These are phyloP conservation scores for Syngnathus acus DNA, from an alignment of 2,797 vertebrate species.

Conservation along the genomic window DNA sequence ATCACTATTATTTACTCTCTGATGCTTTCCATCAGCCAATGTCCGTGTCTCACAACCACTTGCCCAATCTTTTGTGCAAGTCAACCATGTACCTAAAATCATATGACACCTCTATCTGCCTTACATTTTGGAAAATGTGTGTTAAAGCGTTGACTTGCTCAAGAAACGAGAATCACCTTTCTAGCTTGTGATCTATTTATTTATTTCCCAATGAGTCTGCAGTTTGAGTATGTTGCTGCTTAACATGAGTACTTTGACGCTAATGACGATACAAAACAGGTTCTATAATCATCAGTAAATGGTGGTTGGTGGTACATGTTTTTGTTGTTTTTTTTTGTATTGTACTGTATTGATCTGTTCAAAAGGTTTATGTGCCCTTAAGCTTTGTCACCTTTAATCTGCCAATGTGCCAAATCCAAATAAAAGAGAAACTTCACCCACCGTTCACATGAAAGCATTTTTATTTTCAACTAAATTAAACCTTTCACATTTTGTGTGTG, in stretches of 20 bases:
- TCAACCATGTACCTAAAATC: constrained; percentile 9
- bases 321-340: neutral
- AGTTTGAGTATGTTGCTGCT: neutral
- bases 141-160: constrained; percentile 1
- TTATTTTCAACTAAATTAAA: constrained; percentile 10
- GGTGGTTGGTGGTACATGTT: neutral
- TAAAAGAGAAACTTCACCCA: neutral
- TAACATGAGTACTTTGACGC: neutral
- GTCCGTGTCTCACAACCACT: neutral
- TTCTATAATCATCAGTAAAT: neutral
- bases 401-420: constrained; percentile 30
- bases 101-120: constrained; percentile 24
- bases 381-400: constrained; percentile 7
- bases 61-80: constrained; percentile 3
- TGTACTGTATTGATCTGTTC: neutral
- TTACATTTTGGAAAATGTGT: constrained; percentile 22
- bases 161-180: neutral
- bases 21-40: neutral
- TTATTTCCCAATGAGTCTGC: constrained; percentile 1
- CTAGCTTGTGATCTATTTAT: neutral
- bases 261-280: neutral
- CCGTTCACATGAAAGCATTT: neutral
- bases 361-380: constrained; percentile 1
- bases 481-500: neutral
- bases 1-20: neutral